Percentiles rank a stretch among this genome's conserved stretches.
These are phyloP conservation scores for Drosophila nasuta DNA, from an alignment of 1,140 invertebrate species.

Conservation along the genomic window DNA sequence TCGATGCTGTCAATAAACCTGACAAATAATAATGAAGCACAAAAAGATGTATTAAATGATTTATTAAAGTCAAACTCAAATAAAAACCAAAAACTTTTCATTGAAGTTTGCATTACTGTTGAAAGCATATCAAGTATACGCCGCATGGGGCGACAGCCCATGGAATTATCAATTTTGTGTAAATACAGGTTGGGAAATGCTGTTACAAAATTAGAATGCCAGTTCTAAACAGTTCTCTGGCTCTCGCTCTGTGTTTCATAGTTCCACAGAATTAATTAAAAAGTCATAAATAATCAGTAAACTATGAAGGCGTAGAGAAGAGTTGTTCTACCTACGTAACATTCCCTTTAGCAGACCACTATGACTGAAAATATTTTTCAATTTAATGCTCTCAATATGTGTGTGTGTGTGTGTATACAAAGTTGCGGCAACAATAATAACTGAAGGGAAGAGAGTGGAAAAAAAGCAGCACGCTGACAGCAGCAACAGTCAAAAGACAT, in stretches of 20 bases:
- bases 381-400: conserved; percentile 49
- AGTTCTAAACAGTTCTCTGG: neutral
- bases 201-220: neutral
- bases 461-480: conserved; percentile 38
- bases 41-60: neutral
- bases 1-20: neutral
- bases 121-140: neutral
- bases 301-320: conserved; percentile 12
- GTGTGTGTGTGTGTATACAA: conserved; percentile 23
- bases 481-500: conserved; percentile 79
- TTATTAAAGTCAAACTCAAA: neutral
- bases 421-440: conserved; percentile 38
- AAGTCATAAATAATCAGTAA: conserved; percentile 52
- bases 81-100: neutral
- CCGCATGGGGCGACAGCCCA: neutral
- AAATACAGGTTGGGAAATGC: neutral
- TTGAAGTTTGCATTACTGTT: neutral
- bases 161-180: neutral
- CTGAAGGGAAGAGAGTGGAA: neutral
- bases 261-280: conserved; percentile 52
- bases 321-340: neutral
- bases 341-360: conserved; percentile 5
- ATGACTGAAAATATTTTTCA: conserved; percentile 38
- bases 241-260: neutral
- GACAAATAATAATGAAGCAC: neutral